Conservation (phyloP, 2,888 invertebrate genomes). For the Sabatieria punctata region DNA sequence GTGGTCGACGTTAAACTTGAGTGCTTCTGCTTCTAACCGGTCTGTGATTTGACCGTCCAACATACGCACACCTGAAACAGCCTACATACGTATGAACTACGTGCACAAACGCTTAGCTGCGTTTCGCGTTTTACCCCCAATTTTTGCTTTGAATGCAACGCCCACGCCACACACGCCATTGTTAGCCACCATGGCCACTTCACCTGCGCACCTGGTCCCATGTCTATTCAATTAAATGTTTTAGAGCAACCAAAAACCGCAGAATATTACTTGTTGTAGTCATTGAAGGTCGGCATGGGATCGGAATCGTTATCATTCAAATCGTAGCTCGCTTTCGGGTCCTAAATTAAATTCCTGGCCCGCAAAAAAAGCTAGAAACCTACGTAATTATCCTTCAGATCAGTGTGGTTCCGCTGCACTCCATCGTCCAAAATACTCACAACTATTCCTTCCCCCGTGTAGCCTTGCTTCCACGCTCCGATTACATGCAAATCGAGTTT, state of each 20-base stretch:
- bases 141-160: conserved; percentile 61
- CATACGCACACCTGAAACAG: conserved; percentile 56
- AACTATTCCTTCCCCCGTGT: conserved; percentile 80
- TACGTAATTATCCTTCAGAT: conserved; percentile 34
- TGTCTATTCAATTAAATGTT: conserved; percentile 43
- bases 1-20: conserved; percentile 57
- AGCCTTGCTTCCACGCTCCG: conserved; percentile 80
- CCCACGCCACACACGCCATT: conserved; percentile 78
- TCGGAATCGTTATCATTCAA: conserved; percentile 27
- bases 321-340: conserved; percentile 34
- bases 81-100: conserved; percentile 6
- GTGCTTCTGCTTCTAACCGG: conserved; percentile 63
- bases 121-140: conserved; percentile 67
- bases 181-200: conserved; percentile 63
- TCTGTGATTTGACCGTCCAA: conserved; percentile 73
- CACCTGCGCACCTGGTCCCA: conserved; percentile 49
- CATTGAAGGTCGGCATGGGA: conserved; percentile 31
- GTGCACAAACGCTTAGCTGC: too few relatives aligned
- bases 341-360: conserved; percentile 19
- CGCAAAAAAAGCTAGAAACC: conserved; percentile 13
- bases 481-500: conserved; percentile 80
- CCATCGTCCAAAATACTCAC: conserved; percentile 65
- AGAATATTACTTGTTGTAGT: conserved; percentile 35
- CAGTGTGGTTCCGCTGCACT: conserved; percentile 34
- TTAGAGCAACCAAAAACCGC: not conserved